Conservation (phyloP, 2,888 invertebrate genomes). For the Meandrusa payeni region DNA sequence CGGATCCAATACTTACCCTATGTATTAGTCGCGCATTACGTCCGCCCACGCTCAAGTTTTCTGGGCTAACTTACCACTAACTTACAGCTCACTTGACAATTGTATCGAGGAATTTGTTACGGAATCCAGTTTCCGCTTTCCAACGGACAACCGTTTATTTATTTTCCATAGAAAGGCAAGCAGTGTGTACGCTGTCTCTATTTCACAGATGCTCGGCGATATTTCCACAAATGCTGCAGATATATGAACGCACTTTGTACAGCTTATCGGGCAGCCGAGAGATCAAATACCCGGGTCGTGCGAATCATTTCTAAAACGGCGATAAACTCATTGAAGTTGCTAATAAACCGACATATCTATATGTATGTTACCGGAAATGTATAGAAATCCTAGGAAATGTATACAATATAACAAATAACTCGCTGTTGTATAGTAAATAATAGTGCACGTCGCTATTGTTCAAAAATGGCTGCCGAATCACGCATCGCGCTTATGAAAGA, state of each 20-base stretch:
- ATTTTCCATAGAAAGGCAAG: constrained; percentile 33
- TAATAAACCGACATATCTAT: no score
- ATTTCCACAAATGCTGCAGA: constrained; percentile 13
- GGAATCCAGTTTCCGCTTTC: constrained; percentile 42
- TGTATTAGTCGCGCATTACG: constrained; percentile 24
- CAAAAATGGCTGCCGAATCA: no score
- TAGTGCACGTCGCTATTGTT: no score
- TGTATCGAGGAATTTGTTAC: constrained; percentile 55
- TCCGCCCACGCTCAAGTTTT: constrained; percentile 40
- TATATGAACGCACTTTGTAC: constrained; percentile 18
- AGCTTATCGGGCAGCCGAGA: constrained; percentile 11
- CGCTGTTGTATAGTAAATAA: no score
- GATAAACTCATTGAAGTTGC: constrained; percentile 14
- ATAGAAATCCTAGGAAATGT: no score
- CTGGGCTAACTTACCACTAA: constrained; percentile 42
- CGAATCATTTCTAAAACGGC: constrained; percentile 13
- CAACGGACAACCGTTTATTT: constrained; percentile 36
- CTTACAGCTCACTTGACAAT: constrained; percentile 52
- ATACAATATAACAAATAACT: no score
- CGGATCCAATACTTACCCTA: no score
- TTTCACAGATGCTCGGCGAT: constrained; percentile 16
- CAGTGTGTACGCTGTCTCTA: constrained; percentile 27
- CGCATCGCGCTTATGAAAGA: no score
- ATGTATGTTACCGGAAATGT: no score
- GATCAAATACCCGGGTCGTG: constrained; percentile 24